Conservation (phyloP, 2,113 vertebrate species). For the Seriola dumerili region DNA sequence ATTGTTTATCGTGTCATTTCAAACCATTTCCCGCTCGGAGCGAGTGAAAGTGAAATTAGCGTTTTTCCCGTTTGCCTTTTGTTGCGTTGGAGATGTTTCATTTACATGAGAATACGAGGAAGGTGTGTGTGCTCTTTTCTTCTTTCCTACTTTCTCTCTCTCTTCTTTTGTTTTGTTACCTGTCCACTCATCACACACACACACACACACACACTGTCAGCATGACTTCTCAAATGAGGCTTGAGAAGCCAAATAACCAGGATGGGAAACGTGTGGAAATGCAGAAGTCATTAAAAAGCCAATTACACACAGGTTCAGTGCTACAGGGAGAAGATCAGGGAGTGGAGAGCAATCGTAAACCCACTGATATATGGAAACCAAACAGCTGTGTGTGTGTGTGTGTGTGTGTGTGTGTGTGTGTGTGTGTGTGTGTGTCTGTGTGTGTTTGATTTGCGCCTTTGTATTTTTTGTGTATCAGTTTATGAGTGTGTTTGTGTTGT, state of each 20-base stretch:
- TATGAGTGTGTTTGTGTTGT: background rate
- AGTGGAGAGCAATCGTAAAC: conserved; percentile 85
- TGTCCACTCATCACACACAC: background rate
- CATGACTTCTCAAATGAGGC: conserved; percentile 67
- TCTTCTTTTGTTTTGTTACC: conserved; percentile 23
- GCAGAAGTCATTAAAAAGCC: conserved; percentile 92
- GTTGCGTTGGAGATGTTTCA: background rate
- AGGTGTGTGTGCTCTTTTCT: background rate
- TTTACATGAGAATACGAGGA: background rate
- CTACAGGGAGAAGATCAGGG: conserved; percentile 83
- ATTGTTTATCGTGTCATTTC: conserved; percentile 6
- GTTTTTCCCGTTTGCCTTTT: background rate
- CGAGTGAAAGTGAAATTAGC: background rate
- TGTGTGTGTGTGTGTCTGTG: conserved; percentile 11
- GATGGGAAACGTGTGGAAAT: conserved; percentile 72
- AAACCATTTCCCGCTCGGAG: conserved; percentile 13
- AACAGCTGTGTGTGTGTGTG: conserved; percentile 70
- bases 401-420: conserved; percentile 4
- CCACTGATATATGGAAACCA: conserved; percentile 86
- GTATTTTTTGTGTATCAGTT: background rate
- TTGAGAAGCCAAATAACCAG: conserved; percentile 68
- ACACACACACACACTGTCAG: conserved; percentile 1
- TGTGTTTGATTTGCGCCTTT: background rate
- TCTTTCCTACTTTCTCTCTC: background rate
- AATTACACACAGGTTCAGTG: conserved; percentile 84